These are phyloP conservation scores for Enteromius paludinosus DNA, from an alignment of 2,797 vertebrate species.

Conservation along the genomic window DNA sequence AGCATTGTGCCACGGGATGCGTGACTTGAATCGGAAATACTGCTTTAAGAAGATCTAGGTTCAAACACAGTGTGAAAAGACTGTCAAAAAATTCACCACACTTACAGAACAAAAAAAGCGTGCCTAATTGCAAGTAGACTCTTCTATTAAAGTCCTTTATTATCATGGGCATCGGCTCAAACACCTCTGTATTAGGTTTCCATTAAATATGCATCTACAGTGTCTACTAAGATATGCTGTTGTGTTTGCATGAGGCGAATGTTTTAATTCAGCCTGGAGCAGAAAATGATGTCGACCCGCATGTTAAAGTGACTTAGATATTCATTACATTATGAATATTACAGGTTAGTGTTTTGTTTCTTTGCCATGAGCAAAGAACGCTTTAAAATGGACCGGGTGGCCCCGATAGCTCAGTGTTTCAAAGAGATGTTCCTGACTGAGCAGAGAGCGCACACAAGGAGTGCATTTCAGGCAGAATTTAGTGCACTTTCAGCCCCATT, in stretches of 20 bases:
- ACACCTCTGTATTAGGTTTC: conserved; percentile 23
- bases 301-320: conserved; percentile 49
- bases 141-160: not conserved
- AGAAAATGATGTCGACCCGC: conserved; percentile 39
- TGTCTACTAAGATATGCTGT: conserved; percentile 48
- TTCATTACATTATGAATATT: conserved; percentile 38
- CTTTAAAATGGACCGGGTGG: conserved; percentile 24
- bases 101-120: not conserved
- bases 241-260: conserved; percentile 41
- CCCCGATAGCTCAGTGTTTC: conserved; percentile 25
- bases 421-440: conserved; percentile 25
- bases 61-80: not conserved
- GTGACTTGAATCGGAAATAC: not conserved
- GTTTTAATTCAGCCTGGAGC: conserved; percentile 44
- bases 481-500: conserved; percentile 46
- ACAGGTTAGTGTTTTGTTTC: conserved; percentile 26
- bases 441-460: conserved; percentile 34
- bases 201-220: conserved; percentile 51
- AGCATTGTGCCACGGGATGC: not conserved
- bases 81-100: not conserved
- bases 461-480: conserved; percentile 50
- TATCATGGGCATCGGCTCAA: not conserved
- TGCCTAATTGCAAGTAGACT: not conserved
- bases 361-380: conserved; percentile 17
- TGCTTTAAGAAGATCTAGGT: not conserved